Evolutionary conservation across 2,113 vertebrate genomes (phyloP).

Genomic region (Vombatus ursinus): DNA sequence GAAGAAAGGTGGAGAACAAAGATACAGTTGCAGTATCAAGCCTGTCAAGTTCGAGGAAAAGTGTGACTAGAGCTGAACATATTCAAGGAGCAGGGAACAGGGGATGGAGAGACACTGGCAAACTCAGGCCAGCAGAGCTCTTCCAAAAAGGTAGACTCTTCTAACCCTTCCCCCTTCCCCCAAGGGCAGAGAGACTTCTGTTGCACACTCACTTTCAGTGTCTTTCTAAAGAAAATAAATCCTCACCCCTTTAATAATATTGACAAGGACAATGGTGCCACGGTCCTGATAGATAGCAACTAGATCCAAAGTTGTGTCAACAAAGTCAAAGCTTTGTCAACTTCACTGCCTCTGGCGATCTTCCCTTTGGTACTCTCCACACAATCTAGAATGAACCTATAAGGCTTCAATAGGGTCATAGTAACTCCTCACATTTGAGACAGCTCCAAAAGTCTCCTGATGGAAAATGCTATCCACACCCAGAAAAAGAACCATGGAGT

Average conservation of each 20-base stretch:
- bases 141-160: background rate
- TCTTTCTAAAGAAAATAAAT: conserved; percentile 51
- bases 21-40: background rate
- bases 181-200: background rate
- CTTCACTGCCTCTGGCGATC: conserved; percentile 39
- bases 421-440: background rate
- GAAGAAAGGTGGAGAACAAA: background rate
- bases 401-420: background rate
- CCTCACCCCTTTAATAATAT: conserved; percentile 46
- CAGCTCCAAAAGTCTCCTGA: too few relatives aligned
- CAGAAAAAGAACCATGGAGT: too few relatives aligned
- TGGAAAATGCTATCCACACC: too few relatives aligned
- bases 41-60: background rate
- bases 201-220: background rate
- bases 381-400: conserved; percentile 20
- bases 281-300: background rate
- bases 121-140: background rate
- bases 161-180: background rate
- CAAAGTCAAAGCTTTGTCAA: conserved; percentile 12
- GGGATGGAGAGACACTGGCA: background rate
- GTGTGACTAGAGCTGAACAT: background rate
- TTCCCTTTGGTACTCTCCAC: conserved; percentile 11
- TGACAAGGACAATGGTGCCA: background rate
- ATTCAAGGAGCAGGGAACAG: background rate
- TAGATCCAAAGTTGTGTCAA: conserved; percentile 40